These are phyloP conservation scores for Lamellibrachia columna DNA, from an alignment of 2,888 invertebrate species.

Conservation along the genomic window DNA sequence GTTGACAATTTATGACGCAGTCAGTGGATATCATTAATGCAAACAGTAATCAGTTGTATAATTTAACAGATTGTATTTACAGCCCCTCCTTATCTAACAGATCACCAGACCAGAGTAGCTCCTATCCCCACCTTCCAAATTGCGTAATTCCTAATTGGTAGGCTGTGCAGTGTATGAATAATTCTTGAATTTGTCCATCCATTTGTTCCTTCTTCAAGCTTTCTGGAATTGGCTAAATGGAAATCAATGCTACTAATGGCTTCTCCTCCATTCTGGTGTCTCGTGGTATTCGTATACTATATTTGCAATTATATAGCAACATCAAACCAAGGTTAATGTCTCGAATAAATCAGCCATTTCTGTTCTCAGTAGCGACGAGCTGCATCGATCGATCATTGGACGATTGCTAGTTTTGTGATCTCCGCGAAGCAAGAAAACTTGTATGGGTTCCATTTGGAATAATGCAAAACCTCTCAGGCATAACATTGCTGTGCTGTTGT, in stretches of 20 bases:
- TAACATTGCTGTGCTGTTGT: not conserved
- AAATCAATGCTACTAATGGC: not conserved
- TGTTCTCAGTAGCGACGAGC: not conserved
- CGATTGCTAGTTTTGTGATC: not conserved
- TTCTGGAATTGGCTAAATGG: not conserved
- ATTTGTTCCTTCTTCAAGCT: not conserved
- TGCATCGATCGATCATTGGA: not conserved
- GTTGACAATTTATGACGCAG: not conserved
- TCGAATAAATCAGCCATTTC: not conserved
- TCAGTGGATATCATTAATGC: not conserved
- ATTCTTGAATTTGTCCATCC: not conserved
- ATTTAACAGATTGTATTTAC: slow-evolving; percentile 11
- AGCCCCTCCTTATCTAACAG: not conserved
- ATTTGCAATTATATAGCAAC: slow-evolving; percentile 3
- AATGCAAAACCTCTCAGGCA: not conserved
- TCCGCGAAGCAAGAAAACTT: not conserved
- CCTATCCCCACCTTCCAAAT: not conserved
- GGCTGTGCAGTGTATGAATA: not conserved
- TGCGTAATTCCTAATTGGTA: slow-evolving; percentile 7
- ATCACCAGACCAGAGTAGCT: not conserved
- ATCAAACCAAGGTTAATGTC: not conserved
- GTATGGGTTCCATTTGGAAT: not conserved
- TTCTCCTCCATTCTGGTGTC: not conserved
- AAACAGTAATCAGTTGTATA: not conserved
- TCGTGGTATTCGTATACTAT: not conserved